Conservation (phyloP, 2,113 vertebrate genomes). For the Oxyruncus cristatus region DNA sequence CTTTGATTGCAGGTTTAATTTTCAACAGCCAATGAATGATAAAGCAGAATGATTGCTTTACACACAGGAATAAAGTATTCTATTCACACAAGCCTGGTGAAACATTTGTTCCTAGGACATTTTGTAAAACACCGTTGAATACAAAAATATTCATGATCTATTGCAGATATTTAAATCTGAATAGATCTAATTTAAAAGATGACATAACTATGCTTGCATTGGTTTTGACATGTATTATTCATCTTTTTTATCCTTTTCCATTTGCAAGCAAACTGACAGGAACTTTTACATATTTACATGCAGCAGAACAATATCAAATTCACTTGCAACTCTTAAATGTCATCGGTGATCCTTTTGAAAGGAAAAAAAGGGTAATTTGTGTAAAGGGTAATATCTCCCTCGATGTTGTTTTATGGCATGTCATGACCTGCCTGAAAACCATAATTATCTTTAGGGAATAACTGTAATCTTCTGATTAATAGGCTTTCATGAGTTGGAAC, state of each 20-base stretch:
- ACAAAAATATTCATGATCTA: background rate
- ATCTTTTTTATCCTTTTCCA: background rate
- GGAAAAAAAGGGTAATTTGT: constrained; percentile 32
- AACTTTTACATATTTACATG: background rate
- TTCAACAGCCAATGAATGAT: background rate
- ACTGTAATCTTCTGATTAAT: constrained; percentile 34
- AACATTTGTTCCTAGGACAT: background rate
- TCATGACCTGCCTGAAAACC: constrained; percentile 28
- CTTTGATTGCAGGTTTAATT: background rate
- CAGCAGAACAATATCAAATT: background rate
- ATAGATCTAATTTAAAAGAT: background rate
- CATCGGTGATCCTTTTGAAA: background rate
- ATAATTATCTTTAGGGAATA: constrained; percentile 20
- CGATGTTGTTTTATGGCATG: background rate
- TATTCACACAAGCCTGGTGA: background rate
- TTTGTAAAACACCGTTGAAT: background rate
- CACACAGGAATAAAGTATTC: background rate
- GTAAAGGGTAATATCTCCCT: constrained; percentile 14
- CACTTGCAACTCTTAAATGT: constrained; percentile 5
- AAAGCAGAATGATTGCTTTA: background rate
- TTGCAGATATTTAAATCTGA: background rate
- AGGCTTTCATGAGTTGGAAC: background rate
- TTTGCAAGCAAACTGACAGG: background rate
- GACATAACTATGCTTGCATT: background rate
- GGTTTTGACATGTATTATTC: background rate